Percentiles rank a stretch among this genome's conserved stretches.
Conservation (phyloP, 2,888 invertebrate genomes). For the Thecocarcelia acutangulata region DNA sequence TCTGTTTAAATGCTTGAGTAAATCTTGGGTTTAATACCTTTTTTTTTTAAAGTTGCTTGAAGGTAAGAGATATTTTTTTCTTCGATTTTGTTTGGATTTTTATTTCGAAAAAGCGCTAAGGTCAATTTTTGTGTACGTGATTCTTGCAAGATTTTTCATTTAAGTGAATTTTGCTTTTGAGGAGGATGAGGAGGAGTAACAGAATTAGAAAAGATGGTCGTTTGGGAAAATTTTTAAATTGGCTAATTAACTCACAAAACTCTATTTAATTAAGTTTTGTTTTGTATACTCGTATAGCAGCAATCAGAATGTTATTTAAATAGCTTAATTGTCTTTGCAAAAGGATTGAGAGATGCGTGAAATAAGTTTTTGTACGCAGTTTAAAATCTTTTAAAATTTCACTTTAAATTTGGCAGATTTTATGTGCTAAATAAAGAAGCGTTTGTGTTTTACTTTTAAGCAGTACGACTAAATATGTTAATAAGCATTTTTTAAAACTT, state of each 20-base stretch:
- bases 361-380: too few relatives aligned
- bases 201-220: slow-evolving; percentile 6
- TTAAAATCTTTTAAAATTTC: too few relatives aligned
- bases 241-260: slow-evolving; percentile 21
- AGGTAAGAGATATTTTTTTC: too few relatives aligned
- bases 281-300: not conserved
- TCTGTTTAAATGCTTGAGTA: slow-evolving; percentile 71
- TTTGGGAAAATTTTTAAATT: slow-evolving; percentile 5
- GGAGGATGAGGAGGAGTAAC: not conserved
- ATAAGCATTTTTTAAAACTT: too few relatives aligned
- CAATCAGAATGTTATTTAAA: slow-evolving; percentile 2
- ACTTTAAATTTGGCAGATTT: too few relatives aligned
- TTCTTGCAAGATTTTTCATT: slow-evolving; percentile 54
- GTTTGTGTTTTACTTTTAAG: too few relatives aligned
- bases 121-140: slow-evolving; percentile 62
- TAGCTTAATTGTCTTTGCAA: slow-evolving; percentile 30
- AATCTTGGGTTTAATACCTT: slow-evolving; percentile 38
- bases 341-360: slow-evolving; percentile 9
- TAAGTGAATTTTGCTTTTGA: slow-evolving; percentile 35
- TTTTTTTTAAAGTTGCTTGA: slow-evolving; percentile 1
- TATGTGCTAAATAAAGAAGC: too few relatives aligned
- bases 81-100: slow-evolving; percentile 25
- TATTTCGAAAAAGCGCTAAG: slow-evolving; percentile 49
- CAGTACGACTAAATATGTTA: too few relatives aligned
- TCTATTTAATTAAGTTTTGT: slow-evolving; percentile 33